phyloP scores from a whole-genome alignment of 2,888 invertebrate genomes.

The Xylota segnis region DNA sequence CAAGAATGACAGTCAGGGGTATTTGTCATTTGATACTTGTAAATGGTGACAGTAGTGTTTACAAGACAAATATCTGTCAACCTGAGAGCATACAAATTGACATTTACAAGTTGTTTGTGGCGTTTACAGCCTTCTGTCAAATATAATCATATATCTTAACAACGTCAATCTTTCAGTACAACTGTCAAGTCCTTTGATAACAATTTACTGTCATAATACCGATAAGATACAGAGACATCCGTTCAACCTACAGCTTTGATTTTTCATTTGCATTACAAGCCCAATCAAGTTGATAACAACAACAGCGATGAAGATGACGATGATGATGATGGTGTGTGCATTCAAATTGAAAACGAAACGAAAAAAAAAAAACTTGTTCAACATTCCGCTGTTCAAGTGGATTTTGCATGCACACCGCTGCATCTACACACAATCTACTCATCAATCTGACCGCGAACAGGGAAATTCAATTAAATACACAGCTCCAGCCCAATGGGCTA shows the following conservation, averaged over 20 bases:
- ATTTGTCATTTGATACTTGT: too few species aligned
- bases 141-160: too few species aligned
- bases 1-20: too few species aligned
- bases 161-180: background rate
- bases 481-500: slow-evolving; percentile 45
- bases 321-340: background rate
- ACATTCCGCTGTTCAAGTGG: slow-evolving; percentile 41
- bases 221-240: slow-evolving; percentile 1
- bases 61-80: background rate
- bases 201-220: background rate
- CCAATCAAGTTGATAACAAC: slow-evolving; percentile 12
- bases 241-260: background rate
- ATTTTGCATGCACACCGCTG: slow-evolving; percentile 46
- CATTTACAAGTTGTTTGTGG: background rate
- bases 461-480: slow-evolving; percentile 68
- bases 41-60: too few species aligned
- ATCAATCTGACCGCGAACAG: slow-evolving; percentile 66
- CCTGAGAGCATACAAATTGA: background rate
- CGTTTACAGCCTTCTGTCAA: too few species aligned
- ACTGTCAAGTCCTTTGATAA: background rate
- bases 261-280: background rate
- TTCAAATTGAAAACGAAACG: background rate
- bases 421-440: slow-evolving; percentile 41
- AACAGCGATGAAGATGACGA: background rate
- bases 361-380: background rate